A percentile compares a stretch with the other conserved stretches of the same genome.
Conservation (phyloP, 2,888 invertebrate genomes). For the Ormyrus labotus region DNA sequence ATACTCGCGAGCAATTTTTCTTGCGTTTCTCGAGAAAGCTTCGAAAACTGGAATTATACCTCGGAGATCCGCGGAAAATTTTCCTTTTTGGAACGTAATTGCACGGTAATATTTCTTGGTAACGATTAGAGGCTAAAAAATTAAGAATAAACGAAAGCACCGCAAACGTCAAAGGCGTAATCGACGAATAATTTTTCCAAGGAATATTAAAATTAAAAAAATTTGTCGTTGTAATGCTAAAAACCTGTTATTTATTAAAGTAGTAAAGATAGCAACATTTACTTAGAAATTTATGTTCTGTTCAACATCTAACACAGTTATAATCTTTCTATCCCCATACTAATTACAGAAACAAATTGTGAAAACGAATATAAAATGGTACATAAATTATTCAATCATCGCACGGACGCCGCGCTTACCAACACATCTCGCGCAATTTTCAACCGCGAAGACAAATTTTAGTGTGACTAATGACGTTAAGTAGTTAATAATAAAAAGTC, state of each 20-base stretch:
- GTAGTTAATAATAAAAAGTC: conserved; percentile 1
- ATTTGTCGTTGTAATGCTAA: not conserved
- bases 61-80: not conserved
- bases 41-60: not conserved
- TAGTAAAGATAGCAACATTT: not conserved
- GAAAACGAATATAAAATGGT: conserved; percentile 26
- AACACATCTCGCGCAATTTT: conserved; percentile 3
- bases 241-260: conserved; percentile 6
- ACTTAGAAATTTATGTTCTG: not conserved
- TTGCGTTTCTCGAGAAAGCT: no score
- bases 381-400: conserved; percentile 33
- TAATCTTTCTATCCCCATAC: conserved; percentile 7
- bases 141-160: no score
- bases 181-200: no score
- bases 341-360: conserved; percentile 43
- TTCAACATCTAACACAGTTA: conserved; percentile 6
- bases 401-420: not conserved
- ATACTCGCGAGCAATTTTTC: no score
- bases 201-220: not conserved
- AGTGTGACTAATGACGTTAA: not conserved
- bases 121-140: no score
- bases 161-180: no score
- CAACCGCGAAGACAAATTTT: conserved; percentile 25
- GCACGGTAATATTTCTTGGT: no score
- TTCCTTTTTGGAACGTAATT: not conserved